A percentile compares a stretch with the other conserved stretches of the same genome.
phyloP scores from a whole-genome alignment of 2,113 vertebrate genomes.

The Vombatus ursinus region DNA sequence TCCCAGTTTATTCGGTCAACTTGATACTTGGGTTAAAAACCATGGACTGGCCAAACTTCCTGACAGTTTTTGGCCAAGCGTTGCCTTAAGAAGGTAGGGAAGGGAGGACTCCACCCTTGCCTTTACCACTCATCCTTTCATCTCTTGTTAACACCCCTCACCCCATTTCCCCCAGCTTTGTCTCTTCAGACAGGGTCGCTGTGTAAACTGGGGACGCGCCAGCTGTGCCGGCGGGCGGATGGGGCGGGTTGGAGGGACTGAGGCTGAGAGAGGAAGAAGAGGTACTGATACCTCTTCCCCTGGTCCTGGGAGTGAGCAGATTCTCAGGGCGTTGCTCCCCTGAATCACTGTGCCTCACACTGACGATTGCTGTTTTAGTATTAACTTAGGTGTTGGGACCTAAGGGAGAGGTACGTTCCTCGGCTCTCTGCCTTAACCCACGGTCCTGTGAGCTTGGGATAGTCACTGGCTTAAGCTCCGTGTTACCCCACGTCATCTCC shows the following conservation, averaged over 20 bases:
- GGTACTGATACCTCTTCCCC: background rate
- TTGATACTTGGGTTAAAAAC: constrained; percentile 67
- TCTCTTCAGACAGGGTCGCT: background rate
- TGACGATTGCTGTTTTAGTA: background rate
- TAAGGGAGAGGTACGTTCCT: constrained; percentile 5
- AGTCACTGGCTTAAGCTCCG: constrained; percentile 51
- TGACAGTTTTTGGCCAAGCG: constrained; percentile 16
- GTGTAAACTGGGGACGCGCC: background rate
- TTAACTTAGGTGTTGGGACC: background rate
- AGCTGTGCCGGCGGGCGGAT: background rate
- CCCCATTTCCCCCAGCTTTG: background rate
- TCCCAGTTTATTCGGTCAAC: constrained; percentile 54
- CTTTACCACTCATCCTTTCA: background rate
- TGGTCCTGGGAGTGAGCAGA: constrained; percentile 5
- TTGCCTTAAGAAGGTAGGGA: constrained; percentile 26
- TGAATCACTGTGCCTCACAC: background rate
- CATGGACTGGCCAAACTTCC: constrained; percentile 70
- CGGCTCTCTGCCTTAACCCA: background rate
- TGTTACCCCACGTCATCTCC: constrained; percentile 69
- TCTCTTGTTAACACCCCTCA: background rate
- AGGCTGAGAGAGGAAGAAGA: background rate
- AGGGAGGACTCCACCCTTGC: background rate
- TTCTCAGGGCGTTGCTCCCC: background rate
- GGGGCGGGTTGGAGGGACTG: background rate
- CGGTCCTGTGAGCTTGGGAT: constrained; percentile 60